Evolutionary conservation across 2,797 vertebrate genomes (phyloP), one percentile per base, ranked within the genome.

Genomic region (Perodicticus potto): DNA sequence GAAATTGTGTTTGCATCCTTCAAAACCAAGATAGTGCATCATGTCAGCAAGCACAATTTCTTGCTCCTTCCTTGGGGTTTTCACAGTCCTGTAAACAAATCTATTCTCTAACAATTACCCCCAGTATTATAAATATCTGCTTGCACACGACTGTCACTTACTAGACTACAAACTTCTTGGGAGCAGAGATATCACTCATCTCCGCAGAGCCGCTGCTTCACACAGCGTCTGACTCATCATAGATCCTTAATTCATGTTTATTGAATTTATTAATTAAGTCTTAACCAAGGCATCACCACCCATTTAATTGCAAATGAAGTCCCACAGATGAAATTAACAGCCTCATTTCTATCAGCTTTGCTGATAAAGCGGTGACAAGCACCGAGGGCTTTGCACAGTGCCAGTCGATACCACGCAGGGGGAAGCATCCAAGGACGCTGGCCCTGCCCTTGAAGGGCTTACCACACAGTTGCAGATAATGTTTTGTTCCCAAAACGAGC

Each of bases 211-310:
- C 59, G 23, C 65, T 61, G 91, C 55, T 90, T 93, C 86, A 80
- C 65, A 53, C 65, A 87, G 70, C 80, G 61, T 91, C 86, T 95
- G 94, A 91, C 93, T 97, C 96, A 96, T 97, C 86, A 89, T 81
- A 95, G 96, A 96, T 72, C 78, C 74, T 96, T 97, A 97, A 97
- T 97, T 97, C 86, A 73, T 49, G 94, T 96, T 97, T 96, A 97
- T 96, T 57, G 74, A 97, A 97, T 97, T 97, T 96, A 97, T 97
- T 97, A 97, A 97, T 97, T 97, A 97, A 97, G 95, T 93, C 95
- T 96, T 95, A 97, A 96, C 97, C 82, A 93, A 97, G 88, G 86
- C 93, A 95, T 96, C 65, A 27, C 78, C 91, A 97, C 95, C 78
- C 92, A 96, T 97, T 97, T 97, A 97, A 97, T 96, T 97, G 96